phyloP scores from a whole-genome alignment of 1,140 invertebrate species.

The Leucophenga varia region DNA sequence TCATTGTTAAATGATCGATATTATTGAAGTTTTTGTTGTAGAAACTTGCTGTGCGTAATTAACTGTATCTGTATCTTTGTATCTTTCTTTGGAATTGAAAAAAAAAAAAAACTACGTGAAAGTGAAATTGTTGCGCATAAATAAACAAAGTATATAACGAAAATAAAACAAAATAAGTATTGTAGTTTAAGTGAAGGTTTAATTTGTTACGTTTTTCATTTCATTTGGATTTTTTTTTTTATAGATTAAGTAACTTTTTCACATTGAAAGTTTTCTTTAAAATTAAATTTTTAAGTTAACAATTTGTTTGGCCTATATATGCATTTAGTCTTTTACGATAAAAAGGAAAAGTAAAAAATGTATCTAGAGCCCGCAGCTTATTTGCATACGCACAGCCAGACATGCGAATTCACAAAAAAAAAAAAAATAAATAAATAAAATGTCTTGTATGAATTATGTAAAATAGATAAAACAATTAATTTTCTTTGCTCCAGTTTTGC shows the following conservation, averaged over 20 bases:
- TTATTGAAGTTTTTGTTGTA: too few species aligned
- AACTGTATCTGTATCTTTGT: too few species aligned
- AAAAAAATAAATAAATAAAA: too few species aligned
- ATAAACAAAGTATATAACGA: too few species aligned
- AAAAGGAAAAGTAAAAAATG: not conserved
- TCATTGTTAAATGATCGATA: not conserved
- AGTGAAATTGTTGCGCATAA: slow-evolving; percentile 15
- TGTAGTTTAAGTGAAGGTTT: slow-evolving; percentile 1
- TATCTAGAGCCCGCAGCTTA: slow-evolving; percentile 10
- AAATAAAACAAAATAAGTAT: not conserved
- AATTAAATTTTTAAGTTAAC: not conserved
- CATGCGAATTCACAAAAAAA: not conserved
- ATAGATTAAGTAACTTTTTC: not conserved
- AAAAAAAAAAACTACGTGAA: too few species aligned
- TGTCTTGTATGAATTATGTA: slow-evolving; percentile 52
- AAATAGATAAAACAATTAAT: slow-evolving; percentile 51
- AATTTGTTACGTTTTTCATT: not conserved
- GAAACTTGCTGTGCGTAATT: too few species aligned
- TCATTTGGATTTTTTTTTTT: not conserved
- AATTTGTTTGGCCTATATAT: slow-evolving; percentile 9
- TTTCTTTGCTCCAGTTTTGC: slow-evolving; percentile 54
- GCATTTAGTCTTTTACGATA: not conserved
- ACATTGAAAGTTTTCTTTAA: not conserved
- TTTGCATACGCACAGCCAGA: not conserved
- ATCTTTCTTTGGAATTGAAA: too few species aligned